Base-by-base conservation (phyloP, 2,888 invertebrate species). In the Drosophila mimetica region DNA sequence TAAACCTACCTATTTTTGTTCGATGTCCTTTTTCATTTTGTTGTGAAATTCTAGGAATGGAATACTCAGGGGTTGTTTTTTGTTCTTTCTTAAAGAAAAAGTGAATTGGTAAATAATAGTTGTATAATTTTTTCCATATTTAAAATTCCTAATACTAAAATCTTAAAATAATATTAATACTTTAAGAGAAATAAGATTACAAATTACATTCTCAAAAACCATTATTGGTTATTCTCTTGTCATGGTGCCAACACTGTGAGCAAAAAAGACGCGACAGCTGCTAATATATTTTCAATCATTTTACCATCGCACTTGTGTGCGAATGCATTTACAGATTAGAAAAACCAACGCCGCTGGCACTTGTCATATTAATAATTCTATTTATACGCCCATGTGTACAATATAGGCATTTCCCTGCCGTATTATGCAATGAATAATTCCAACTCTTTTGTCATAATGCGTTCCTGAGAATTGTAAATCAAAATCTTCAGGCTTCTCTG, bases 221-320 rank as follows among this genome's bases (percentile, higher is more conserved):
- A 22, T 22, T 22, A 22, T 22, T 25, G 25, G 25, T 1, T 25
- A 25, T 25, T 25, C 25, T 25, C 7, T 25, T 25, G 25, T 7
- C 25, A 25, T 30, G 3, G 11, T 30, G 30, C 30, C 5, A 22
- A 3, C 44, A 44, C 44, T 44, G 44, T 44, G 11, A 6, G 14
- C 64, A 32, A 32, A 22, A 51, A 63, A 51, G 44, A 36, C 46
- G 44, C 52, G 37, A 25, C 64, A 65, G 65, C 52, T 65, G 65
- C 36, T 46, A 64, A 64, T 64, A 64, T 25, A 65, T 64, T 52
- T 53, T 53, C 52, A 65, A 65, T 65, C 14, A 53, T 64, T 64
- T 18, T 30, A 13, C 51, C 20, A 28, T 51, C 25, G 13, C 30
- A n/a, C 18, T 32, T 51, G 44, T 37, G 22, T 44, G 44, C 20